Evolutionary conservation across 2,888 invertebrate species (phyloP), one percentile per base, ranked within the genome.

Genomic region (Rhagium mordax): DNA sequence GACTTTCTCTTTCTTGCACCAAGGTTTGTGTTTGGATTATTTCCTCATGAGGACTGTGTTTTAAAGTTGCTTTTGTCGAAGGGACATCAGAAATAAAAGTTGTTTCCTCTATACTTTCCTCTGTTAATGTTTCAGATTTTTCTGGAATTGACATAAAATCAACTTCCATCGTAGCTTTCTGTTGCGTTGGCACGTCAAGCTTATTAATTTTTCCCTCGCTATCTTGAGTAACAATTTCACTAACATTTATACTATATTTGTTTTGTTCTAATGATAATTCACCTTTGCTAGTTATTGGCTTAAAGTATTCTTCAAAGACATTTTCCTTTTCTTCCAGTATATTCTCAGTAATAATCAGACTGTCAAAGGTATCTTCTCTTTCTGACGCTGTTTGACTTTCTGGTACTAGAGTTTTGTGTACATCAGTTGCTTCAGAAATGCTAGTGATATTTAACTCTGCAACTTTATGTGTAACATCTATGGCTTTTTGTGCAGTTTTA

Each of bases 241-340:
- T 84, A 18, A 86, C 79, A 41, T 89, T 87, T 73, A 90, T 87
- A 53, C 90, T 81, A 77, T 88, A 84, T 83, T 90, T 88, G 47
- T 88, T 89, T 84, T 90, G 88, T 79, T 89, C 89, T 76, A 91
- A 87, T 60, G 77, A 74, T n/a, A 91, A 77, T 27, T 87, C 86
- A 4, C 89, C 89, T 49, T 85, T 86, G 77, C 89, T 89, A 7
- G 85, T 85, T 47, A 88, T 87, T 5, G 92, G 91, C 79, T 86
- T 86, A 29, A 89, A 84, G 76, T 88, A 87, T 51, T 85, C 87
- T 24, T 82, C 82, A 76, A 91, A 88, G 60, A 86, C 84, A 29
- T 85, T 84, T 87, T 91, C 92, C 78, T 87, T 89, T 84, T 92
- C 92, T 78, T 86, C 83, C 7, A 84, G 75, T 24, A 86, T 68